These are phyloP conservation scores for Lepidocyrtinus sp. DNA, from an alignment of 2,888 invertebrate genomes.

Conservation along the genomic window DNA sequence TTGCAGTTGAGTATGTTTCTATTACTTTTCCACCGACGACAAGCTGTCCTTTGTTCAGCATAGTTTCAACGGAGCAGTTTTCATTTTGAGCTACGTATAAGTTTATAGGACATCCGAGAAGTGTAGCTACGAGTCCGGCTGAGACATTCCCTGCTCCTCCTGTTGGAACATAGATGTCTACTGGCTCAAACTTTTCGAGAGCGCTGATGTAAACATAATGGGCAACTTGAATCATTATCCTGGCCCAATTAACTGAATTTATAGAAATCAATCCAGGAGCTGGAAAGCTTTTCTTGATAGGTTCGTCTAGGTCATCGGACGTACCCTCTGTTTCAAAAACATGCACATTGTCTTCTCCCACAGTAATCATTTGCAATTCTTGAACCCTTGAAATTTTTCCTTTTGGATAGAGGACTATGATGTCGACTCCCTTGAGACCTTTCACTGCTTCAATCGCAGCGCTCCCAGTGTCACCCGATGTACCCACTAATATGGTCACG, in stretches of 20 bases:
- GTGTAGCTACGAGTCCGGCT: conserved; percentile 72
- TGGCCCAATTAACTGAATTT: conserved; percentile 74
- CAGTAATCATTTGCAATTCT: conserved; percentile 74
- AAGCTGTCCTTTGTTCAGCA: conserved; percentile 71
- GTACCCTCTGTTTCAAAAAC: conserved; percentile 73
- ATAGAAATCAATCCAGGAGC: conserved; percentile 71
- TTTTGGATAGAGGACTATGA: conserved; percentile 73
- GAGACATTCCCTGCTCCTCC: conserved; percentile 74
- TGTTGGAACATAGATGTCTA: conserved; percentile 74
- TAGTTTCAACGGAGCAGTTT: conserved; percentile 73
- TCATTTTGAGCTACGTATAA: conserved; percentile 73
- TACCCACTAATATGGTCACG: conserved; percentile 72
- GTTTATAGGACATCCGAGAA: conserved; percentile 73
- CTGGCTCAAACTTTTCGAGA: conserved; percentile 70
- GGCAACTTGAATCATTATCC: conserved; percentile 72
- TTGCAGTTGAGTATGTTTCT: conserved; percentile 63
- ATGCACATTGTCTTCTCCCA: conserved; percentile 73
- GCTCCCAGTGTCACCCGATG: conserved; percentile 75
- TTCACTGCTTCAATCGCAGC: conserved; percentile 73
- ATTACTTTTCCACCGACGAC: conserved; percentile 69
- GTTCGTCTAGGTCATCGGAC: conserved; percentile 74
- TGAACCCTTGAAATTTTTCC: conserved; percentile 73
- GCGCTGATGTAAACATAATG: conserved; percentile 74
- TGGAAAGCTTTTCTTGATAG: conserved; percentile 72
- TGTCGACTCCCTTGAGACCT: conserved; percentile 72